These are phyloP conservation scores for Gorsachius magnificus DNA, from an alignment of 2,797 vertebrate species.

Conservation along the genomic window DNA sequence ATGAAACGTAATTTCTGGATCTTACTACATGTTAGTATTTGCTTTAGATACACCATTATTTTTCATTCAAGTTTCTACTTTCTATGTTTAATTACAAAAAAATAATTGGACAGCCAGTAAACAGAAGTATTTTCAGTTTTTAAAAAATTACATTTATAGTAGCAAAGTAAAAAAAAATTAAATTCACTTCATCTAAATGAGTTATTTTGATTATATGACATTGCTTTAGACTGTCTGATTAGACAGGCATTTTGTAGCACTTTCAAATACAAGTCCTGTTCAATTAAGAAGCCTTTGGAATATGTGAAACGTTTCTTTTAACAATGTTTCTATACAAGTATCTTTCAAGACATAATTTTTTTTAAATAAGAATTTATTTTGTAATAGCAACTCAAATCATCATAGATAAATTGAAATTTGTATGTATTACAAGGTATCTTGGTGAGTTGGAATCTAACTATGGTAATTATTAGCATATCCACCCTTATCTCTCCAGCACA, in stretches of 20 bases:
- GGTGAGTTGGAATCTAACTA: background rate
- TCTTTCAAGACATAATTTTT: background rate
- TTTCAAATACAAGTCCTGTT: background rate
- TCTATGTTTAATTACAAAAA: background rate
- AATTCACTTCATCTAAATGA: background rate
- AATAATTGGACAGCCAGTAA: background rate
- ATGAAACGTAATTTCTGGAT: fast-evolving
- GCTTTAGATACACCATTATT: background rate
- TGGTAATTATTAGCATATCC: background rate
- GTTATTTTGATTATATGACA: background rate
- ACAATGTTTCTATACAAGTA: background rate
- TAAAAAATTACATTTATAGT: background rate
- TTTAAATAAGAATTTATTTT: background rate
- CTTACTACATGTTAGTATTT: background rate
- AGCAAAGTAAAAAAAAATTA: background rate
- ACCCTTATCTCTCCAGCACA: background rate
- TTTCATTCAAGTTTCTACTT: background rate
- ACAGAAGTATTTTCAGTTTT: background rate
- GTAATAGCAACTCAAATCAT: background rate
- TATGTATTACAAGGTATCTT: background rate
- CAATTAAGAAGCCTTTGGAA: background rate
- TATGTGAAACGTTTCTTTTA: background rate
- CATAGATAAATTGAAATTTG: background rate
- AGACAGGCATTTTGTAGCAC: background rate
- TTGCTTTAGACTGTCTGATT: background rate